Evolutionary conservation across 2,797 vertebrate genomes (phyloP).

Genomic region (Coluber constrictor): DNA sequence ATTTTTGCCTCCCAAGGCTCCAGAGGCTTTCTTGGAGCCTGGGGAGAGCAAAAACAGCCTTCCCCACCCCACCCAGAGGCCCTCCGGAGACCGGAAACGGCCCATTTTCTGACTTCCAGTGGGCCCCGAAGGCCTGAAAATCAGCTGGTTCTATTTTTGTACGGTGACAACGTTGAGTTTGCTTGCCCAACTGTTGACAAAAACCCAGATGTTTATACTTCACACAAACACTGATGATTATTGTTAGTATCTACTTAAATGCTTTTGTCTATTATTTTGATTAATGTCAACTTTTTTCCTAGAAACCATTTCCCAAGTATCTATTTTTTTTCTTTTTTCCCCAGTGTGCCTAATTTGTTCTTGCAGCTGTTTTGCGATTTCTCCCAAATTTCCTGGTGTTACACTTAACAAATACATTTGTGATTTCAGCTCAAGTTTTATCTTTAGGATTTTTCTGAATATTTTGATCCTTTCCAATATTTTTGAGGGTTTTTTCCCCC

Average conservation of each 20-base stretch:
- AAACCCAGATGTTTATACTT: neutral
- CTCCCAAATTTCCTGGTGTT: neutral
- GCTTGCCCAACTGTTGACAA: neutral
- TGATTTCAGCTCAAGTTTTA: neutral
- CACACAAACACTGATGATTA: neutral
- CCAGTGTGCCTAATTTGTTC: neutral
- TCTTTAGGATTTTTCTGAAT: neutral
- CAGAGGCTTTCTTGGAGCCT: no score
- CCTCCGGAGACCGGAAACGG: no score
- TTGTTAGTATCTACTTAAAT: neutral
- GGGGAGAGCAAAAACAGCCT: no score
- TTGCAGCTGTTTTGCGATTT: neutral
- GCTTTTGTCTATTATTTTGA: neutral
- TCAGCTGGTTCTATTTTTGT: neutral
- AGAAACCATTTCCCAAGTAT: neutral
- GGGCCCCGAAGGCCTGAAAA: no score
- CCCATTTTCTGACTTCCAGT: no score
- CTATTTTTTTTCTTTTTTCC: neutral
- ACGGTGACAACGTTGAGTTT: neutral
- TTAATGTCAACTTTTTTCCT: neutral
- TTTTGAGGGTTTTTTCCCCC: neutral
- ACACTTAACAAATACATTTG: neutral
- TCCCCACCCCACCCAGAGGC: no score
- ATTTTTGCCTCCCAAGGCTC: no score
- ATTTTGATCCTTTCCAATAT: neutral